Conservation (phyloP, 2,797 vertebrate genomes). For the Lates japonicus region DNA sequence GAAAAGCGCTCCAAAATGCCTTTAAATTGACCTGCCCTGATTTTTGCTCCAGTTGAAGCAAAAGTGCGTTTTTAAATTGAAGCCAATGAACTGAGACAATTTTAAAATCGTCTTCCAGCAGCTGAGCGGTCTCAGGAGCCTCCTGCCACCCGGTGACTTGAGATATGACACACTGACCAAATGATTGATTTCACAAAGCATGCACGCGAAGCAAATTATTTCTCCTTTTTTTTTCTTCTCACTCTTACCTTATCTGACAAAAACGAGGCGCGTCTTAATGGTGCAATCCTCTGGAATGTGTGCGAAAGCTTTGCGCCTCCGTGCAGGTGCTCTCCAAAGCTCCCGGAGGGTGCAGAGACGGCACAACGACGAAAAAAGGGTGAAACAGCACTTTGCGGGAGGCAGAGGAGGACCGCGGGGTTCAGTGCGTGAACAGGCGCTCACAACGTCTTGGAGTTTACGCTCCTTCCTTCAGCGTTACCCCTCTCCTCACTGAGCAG, state of each 20-base stretch:
- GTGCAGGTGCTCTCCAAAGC: slow-evolving; percentile 71
- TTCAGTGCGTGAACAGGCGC: slow-evolving; percentile 50
- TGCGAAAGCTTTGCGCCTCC: slow-evolving; percentile 57
- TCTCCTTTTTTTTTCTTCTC: not conserved
- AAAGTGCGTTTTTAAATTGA: slow-evolving; percentile 22
- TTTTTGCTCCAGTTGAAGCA: slow-evolving; percentile 4
- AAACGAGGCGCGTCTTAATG: slow-evolving; percentile 50
- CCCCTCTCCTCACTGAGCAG: slow-evolving; percentile 50
- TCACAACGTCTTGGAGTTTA: slow-evolving; percentile 57
- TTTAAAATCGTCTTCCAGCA: slow-evolving; percentile 19
- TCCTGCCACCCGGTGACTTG: slow-evolving; percentile 47
- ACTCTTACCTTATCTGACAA: slow-evolving; percentile 60
- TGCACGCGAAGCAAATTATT: not conserved
- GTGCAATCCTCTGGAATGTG: slow-evolving; percentile 71
- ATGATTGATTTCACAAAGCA: slow-evolving; percentile 39
- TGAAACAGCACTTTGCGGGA: slow-evolving; percentile 79
- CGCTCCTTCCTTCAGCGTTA: slow-evolving; percentile 52
- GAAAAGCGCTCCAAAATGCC: not conserved
- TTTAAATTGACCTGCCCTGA: no score
- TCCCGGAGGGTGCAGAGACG: slow-evolving; percentile 58
- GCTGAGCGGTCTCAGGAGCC: slow-evolving; percentile 46
- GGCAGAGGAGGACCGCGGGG: slow-evolving; percentile 25
- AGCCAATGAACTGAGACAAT: slow-evolving; percentile 21
- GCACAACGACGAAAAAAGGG: slow-evolving; percentile 51
- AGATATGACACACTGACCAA: slow-evolving; percentile 61